A percentile compares a stretch with the other conserved stretches of the same genome.
phyloP scores from a whole-genome alignment of 2,888 invertebrate species.

The Chymomyza fuscimana region DNA sequence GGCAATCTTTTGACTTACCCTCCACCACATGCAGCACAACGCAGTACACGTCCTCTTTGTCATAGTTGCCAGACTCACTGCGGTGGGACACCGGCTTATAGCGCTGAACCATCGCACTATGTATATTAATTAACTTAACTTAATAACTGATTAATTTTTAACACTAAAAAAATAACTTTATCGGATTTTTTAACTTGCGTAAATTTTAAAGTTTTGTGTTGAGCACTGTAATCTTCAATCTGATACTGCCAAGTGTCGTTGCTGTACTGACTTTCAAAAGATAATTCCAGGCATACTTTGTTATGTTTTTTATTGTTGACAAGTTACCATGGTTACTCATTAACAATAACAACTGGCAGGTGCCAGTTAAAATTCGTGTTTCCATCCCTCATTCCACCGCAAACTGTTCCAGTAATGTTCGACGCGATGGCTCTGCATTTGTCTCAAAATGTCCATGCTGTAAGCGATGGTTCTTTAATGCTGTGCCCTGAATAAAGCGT shows the following conservation, averaged over 20 bases:
- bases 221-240: neutral
- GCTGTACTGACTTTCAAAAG: constrained; percentile 10
- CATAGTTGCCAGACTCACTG: constrained; percentile 8
- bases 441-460: constrained; percentile 57
- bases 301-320: neutral
- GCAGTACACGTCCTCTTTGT: constrained; percentile 63
- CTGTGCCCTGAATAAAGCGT: constrained; percentile 85
- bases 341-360: neutral
- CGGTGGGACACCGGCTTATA: constrained; percentile 22
- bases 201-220: constrained; percentile 9
- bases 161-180: constrained; percentile 24
- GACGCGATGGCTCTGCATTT: constrained; percentile 5
- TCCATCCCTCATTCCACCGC: constrained; percentile 1
- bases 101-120: constrained; percentile 44
- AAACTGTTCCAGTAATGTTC: constrained; percentile 16
- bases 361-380: neutral
- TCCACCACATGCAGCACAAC: constrained; percentile 76
- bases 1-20: constrained; percentile 53
- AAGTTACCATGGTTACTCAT: neutral
- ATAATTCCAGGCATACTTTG: constrained; percentile 22
- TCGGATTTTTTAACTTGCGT: constrained; percentile 18
- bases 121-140: constrained; percentile 1
- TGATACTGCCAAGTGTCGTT: constrained; percentile 1
- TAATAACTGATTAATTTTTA: neutral
- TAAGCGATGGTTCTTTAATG: constrained; percentile 83